These are phyloP conservation scores for Fissipunctia ypsillon DNA, from an alignment of 2,888 invertebrate species.

Conservation along the genomic window DNA sequence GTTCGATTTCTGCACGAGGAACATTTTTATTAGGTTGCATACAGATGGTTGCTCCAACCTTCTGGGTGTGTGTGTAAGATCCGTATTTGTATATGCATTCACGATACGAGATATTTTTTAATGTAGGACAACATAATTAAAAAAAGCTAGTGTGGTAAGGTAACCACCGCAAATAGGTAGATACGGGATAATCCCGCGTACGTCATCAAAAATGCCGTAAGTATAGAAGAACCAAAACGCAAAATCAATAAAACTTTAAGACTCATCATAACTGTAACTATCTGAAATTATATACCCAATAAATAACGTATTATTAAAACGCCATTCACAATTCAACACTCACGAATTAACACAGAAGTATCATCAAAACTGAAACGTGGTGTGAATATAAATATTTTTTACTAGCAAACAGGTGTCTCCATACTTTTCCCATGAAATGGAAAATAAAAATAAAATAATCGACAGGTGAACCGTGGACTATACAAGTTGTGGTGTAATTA, in stretches of 20 bases:
- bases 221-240: neutral
- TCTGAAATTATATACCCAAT: neutral
- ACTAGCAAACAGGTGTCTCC: conserved; percentile 74
- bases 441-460: conserved; percentile 74
- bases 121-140: neutral
- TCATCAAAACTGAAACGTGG: conserved; percentile 40
- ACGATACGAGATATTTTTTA: no score
- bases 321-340: conserved; percentile 40
- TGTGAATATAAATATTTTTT: conserved; percentile 55
- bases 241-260: conserved; percentile 8
- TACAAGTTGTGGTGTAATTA: conserved; percentile 79
- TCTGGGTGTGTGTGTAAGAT: neutral
- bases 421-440: conserved; percentile 80
- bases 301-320: conserved; percentile 37
- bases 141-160: neutral
- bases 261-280: neutral
- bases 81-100: neutral
- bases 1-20: neutral
- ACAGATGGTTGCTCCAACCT: neutral
- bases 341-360: conserved; percentile 49
- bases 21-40: neutral
- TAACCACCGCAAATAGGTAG: neutral
- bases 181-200: neutral
- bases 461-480: conserved; percentile 77
- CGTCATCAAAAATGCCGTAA: neutral